Evolutionary conservation across 2,113 vertebrate genomes (phyloP).

Genomic region (Petroica traversi): DNA sequence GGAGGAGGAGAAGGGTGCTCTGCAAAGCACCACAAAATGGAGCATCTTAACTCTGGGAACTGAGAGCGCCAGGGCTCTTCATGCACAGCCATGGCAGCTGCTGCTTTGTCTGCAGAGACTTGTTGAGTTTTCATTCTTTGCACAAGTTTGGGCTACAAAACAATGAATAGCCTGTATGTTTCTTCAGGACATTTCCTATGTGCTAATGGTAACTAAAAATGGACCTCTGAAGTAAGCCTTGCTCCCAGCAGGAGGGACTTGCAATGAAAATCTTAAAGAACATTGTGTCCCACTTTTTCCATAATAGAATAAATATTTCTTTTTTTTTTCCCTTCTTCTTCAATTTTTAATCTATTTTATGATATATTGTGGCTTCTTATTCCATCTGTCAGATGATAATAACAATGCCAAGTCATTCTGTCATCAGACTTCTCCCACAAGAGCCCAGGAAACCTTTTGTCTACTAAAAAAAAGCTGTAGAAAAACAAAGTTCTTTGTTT

Average conservation of each 20-base stretch:
- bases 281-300: constrained; percentile 34
- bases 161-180: constrained; percentile 42
- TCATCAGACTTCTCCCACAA: neutral
- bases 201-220: constrained; percentile 36
- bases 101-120: constrained; percentile 16
- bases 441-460: neutral
- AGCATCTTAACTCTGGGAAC: neutral
- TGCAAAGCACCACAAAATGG: neutral
- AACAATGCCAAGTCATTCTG: neutral
- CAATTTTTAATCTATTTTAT: neutral
- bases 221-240: constrained; percentile 1
- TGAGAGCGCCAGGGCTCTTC: neutral
- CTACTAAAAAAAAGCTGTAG: neutral
- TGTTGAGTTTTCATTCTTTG: constrained; percentile 58
- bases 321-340: neutral
- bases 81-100: constrained; percentile 46
- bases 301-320: neutral
- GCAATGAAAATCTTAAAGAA: neutral
- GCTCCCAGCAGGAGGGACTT: neutral
- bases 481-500: neutral
- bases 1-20: neutral
- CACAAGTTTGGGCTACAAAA: constrained; percentile 36
- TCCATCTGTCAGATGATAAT: neutral
- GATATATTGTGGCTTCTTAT: neutral
- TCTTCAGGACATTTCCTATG: constrained; percentile 19